Evolutionary conservation across 1,140 invertebrate species (phyloP).

Genomic region (Vanessa tameamea): DNA sequence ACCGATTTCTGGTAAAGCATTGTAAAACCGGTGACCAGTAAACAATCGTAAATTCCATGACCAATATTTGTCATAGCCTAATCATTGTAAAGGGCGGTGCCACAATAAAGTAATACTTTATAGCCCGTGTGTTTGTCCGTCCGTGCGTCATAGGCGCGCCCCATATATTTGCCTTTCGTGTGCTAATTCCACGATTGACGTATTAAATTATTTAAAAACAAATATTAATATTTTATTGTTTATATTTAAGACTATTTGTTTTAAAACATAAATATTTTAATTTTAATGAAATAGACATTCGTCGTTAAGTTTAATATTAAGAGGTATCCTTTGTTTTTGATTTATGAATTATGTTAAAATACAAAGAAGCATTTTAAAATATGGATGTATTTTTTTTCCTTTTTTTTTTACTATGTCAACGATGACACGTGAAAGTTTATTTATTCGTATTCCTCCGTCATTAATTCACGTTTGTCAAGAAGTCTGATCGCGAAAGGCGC

Average conservation of each 20-base stretch:
- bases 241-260: neutral
- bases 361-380: too few species aligned
- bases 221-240: neutral
- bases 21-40: slow-evolving; percentile 40
- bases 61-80: slow-evolving; percentile 54
- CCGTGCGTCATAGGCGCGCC: slow-evolving; percentile 60
- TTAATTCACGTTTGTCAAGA: slow-evolving; percentile 1
- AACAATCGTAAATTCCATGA: slow-evolving; percentile 50
- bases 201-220: neutral
- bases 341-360: too few species aligned
- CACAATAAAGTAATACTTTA: slow-evolving; percentile 64
- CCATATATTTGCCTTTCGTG: slow-evolving; percentile 40
- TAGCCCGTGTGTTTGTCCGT: slow-evolving; percentile 55
- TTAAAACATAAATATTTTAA: neutral
- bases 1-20: slow-evolving; percentile 21
- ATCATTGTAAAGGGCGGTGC: slow-evolving; percentile 56
- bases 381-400: too few species aligned
- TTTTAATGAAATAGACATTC: too few species aligned
- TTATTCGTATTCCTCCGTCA: neutral
- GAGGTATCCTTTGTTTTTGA: too few species aligned
- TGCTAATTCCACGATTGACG: slow-evolving; percentile 1
- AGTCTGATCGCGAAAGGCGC: slow-evolving; percentile 8
- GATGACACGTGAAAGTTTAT: too few species aligned
- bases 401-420: too few species aligned
- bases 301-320: too few species aligned